Conservation (phyloP, 2,888 invertebrate genomes). For the Polylopha cassiicola region DNA sequence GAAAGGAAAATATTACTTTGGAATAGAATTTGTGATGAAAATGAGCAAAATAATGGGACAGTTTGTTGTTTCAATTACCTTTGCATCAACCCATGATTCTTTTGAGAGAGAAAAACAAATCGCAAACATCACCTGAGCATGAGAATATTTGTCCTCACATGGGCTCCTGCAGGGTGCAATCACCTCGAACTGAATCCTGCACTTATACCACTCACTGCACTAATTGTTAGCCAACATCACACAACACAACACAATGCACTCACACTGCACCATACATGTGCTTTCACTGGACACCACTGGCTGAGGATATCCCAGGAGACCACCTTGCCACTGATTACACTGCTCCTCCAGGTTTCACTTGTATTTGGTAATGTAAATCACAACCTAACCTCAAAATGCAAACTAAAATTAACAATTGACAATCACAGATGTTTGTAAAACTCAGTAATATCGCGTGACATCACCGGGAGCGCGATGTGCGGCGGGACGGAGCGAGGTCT, state of each 20-base stretch:
- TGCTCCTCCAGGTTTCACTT: constrained; percentile 27
- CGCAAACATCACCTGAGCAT: constrained; percentile 22
- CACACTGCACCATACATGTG: constrained; percentile 10
- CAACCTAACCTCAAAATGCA: constrained; percentile 72
- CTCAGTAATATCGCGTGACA: constrained; percentile 48
- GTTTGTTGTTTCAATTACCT: no score
- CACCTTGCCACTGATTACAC: constrained; percentile 24
- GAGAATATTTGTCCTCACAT: constrained; percentile 13
- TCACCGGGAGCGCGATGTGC: constrained; percentile 49
- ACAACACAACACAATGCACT: constrained; percentile 18
- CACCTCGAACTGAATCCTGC: constrained; percentile 7
- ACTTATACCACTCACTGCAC: constrained; percentile 19
- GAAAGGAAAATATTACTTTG: no score
- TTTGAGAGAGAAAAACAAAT: no score
- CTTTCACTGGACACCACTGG: constrained; percentile 1
- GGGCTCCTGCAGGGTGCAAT: constrained; percentile 10
- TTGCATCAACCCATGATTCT: no score
- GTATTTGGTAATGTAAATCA: constrained; percentile 45
- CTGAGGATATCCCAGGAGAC: constrained; percentile 2
- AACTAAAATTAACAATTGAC: constrained; percentile 56
- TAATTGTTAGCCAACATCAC: constrained; percentile 19
- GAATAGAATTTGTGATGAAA: no score
- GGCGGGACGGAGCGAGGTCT: constrained; percentile 49
- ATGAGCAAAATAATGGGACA: no score
- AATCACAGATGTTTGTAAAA: constrained; percentile 64